Conservation (phyloP, 1,140 invertebrate genomes). For the Planococcus citri region DNA sequence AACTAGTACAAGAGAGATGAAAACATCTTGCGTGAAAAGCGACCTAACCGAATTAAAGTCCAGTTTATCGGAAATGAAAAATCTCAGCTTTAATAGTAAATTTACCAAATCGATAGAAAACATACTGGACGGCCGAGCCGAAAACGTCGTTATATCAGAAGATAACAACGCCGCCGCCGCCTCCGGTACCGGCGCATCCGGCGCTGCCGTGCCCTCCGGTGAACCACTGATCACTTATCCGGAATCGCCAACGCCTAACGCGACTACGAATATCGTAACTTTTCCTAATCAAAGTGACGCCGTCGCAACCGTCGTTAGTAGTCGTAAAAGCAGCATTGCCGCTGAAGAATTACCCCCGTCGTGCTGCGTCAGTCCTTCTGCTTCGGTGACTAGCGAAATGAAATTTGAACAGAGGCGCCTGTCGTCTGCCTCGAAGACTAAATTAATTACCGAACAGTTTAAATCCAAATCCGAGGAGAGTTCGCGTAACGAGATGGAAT, state of each 20-base stretch:
- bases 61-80: not conserved
- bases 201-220: not conserved
- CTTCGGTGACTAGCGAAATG: not conserved
- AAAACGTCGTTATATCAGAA: too few species aligned
- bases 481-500: not conserved
- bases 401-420: not conserved
- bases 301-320: not conserved
- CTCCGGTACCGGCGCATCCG: not conserved
- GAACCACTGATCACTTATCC: not conserved
- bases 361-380: not conserved
- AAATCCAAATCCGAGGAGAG: not conserved
- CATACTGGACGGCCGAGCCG: not conserved
- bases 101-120: not conserved
- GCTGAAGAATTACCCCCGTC: not conserved
- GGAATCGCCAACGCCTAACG: not conserved
- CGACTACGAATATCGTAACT: not conserved
- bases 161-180: not conserved
- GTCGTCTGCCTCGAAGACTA: not conserved
- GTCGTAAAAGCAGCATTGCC: not conserved
- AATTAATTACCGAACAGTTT: conserved; percentile 1
- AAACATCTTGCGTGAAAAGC: not conserved
- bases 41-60: not conserved
- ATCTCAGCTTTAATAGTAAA: not conserved
- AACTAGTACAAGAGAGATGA: not conserved
- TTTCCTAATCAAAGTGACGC: not conserved